phyloP scores from a whole-genome alignment of 2,797 vertebrate species.

The Danio albolineatus region DNA sequence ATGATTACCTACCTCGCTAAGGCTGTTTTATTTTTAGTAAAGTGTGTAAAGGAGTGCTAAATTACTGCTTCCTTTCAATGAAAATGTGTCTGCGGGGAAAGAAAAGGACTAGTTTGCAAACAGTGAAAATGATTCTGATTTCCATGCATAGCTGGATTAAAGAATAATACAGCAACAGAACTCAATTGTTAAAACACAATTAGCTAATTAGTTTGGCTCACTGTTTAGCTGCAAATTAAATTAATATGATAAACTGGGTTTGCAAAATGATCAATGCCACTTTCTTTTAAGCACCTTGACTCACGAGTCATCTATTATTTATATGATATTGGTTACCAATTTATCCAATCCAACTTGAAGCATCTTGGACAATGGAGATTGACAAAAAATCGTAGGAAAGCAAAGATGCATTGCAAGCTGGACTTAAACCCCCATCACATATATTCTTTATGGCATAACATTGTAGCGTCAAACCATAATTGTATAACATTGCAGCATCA shows the following conservation, averaged over 20 bases:
- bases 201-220: not conserved
- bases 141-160: not conserved
- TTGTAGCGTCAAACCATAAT: not conserved
- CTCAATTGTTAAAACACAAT: not conserved
- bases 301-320: not conserved
- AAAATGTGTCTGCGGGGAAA: slow-evolving; percentile 29
- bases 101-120: slow-evolving; percentile 20
- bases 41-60: slow-evolving; percentile 25
- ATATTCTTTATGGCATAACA: not conserved
- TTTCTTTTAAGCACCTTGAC: not conserved
- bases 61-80: slow-evolving; percentile 30
- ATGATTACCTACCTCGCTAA: slow-evolving; percentile 22
- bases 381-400: not conserved
- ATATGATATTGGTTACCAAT: slow-evolving; percentile 11
- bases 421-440: too few relatives aligned
- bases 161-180: slow-evolving; percentile 8
- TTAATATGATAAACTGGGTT: slow-evolving; percentile 6
- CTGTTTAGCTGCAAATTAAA: slow-evolving; percentile 30
- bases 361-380: not conserved
- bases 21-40: slow-evolving; percentile 37
- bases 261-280: slow-evolving; percentile 13
- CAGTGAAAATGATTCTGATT: slow-evolving; percentile 9
- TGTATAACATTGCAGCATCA: not conserved
- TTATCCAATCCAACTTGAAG: not conserved
- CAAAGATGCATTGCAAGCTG: not conserved